These are phyloP conservation scores for Pseudoatta argentina DNA, from an alignment of 1,140 invertebrate species.

Conservation along the genomic window DNA sequence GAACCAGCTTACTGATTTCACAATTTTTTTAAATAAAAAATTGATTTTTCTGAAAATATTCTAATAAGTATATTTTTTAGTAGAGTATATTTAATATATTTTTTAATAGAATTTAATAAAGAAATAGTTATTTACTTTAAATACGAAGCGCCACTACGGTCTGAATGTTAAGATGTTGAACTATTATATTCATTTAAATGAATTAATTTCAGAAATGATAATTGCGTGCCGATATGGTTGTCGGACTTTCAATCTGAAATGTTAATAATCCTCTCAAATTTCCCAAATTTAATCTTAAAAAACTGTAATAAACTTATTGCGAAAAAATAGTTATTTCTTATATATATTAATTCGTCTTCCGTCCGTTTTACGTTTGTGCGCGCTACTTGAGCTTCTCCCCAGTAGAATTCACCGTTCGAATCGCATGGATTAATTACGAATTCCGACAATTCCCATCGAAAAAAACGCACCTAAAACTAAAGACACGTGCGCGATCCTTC, in stretches of 20 bases:
- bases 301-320: too few relatives aligned
- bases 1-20: not conserved
- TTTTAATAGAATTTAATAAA: not conserved
- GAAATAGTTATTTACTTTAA: not conserved
- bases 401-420: not conserved
- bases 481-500: constrained; percentile 5
- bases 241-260: too few relatives aligned
- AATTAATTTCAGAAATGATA: too few relatives aligned
- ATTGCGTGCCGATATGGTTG: too few relatives aligned
- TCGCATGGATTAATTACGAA: constrained; percentile 20
- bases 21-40: not conserved
- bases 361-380: not conserved
- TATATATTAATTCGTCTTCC: not conserved
- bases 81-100: too few relatives aligned
- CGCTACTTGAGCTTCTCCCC: not conserved
- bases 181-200: too few relatives aligned
- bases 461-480: not conserved
- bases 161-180: too few relatives aligned
- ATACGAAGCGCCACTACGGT: too few relatives aligned
- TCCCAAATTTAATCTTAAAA: too few relatives aligned
- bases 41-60: not conserved
- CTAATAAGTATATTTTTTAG: not conserved
- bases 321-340: not conserved
- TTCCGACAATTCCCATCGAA: constrained; percentile 23
- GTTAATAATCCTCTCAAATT: too few relatives aligned